Base-by-base conservation (phyloP, 2,797 vertebrate species). In the Lithobates pipiens region DNA sequence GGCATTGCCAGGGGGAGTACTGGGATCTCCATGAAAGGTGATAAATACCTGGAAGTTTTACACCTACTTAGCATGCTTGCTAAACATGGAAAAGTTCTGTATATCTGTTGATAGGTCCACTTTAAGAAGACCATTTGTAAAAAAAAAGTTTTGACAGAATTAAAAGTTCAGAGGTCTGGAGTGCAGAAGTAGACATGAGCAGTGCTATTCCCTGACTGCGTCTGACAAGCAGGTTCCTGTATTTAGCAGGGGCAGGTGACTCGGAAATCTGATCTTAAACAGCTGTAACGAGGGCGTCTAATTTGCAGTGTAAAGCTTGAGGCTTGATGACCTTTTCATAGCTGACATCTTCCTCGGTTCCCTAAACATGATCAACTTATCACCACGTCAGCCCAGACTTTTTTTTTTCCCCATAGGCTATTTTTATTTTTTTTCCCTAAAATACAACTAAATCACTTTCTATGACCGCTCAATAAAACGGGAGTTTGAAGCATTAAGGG, bases 201-300 rank as follows among this genome's bases (percentile, higher is more conserved):
- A 74, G 82, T 91, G 88, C 91, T 94, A 95, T 95, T 92, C 91
- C 82, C 25, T 76, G 83, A 78, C 90, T 90, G 88, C 32, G 77
- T 88, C 86, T 94, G 93, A 95, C 93, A 94, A 89, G 89, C 79
- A 2, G 90, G 91, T 94, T 95, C 93, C 94, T 94, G 91, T 84
- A 88, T 91, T 89, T 89, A 91, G 88, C 57, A 76, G 70, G 82
- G 91, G 86, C 93, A 94, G 94, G 94, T 94, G 95, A 95, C 91
- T 91, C 83, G 78, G 95, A 94, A 95, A 96, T 80, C 72, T 0
- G 82, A 95, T 90, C 92, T 90, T 27, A 50, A 90, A 91, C 95
- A 96, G 95, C 95, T 95, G 94, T 91, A 80, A 83, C 69, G 27
- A 29, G 88, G 71, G 83, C 84, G 84, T 75, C 76, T 85, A 72